phyloP scores from a whole-genome alignment of 2,888 invertebrate genomes.

The Nomada ferruginata region DNA sequence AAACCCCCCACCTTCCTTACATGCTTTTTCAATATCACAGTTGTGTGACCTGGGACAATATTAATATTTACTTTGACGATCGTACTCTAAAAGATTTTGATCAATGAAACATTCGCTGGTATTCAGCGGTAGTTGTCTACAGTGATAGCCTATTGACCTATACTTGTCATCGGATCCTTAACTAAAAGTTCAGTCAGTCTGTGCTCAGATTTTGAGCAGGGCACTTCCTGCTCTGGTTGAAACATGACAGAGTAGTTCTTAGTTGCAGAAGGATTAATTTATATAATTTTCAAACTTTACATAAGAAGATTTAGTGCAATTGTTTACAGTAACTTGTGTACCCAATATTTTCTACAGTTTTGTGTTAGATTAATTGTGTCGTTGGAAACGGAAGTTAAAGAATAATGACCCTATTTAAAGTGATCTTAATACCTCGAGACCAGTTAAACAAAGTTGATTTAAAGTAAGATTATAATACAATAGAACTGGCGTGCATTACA shows the following conservation, averaged over 20 bases:
- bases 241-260: not conserved
- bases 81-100: slow-evolving; percentile 69
- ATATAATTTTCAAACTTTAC: not conserved
- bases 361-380: slow-evolving; percentile 1
- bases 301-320: slow-evolving; percentile 1
- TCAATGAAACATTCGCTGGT: slow-evolving; percentile 65
- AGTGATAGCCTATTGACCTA: slow-evolving; percentile 76
- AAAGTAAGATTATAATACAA: slow-evolving; percentile 47
- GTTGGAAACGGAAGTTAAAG: not conserved
- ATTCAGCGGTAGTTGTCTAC: slow-evolving; percentile 55
- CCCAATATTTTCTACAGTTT: not conserved
- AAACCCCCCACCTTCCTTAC: not conserved
- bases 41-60: slow-evolving; percentile 1
- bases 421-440: slow-evolving; percentile 77
- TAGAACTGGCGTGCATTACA: too few relatives aligned
- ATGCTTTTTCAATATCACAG: not conserved
- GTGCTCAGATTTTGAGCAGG: slow-evolving; percentile 69
- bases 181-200: slow-evolving; percentile 74
- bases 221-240: slow-evolving; percentile 53
- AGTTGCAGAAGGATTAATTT: not conserved
- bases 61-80: slow-evolving; percentile 52
- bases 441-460: slow-evolving; percentile 71
- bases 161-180: slow-evolving; percentile 68
- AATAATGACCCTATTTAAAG: slow-evolving; percentile 76
- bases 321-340: not conserved